Conservation (phyloP, 2,888 invertebrate species). For the Drosophila multiciliata region DNA sequence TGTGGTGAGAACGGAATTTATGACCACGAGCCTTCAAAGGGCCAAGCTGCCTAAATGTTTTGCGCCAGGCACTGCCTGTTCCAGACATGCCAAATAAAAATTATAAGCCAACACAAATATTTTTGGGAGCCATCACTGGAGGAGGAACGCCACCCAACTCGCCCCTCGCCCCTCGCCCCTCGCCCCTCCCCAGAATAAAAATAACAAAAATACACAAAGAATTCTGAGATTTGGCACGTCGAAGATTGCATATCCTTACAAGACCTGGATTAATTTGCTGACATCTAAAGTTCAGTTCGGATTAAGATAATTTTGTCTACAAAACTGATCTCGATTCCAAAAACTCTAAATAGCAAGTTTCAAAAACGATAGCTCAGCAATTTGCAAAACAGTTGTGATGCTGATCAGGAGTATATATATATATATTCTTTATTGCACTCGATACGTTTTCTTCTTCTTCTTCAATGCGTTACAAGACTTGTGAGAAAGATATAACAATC, state of each 20-base stretch:
- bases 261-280: background rate
- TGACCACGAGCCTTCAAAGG: slow-evolving; percentile 79
- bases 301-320: background rate
- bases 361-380: background rate
- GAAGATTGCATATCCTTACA: slow-evolving; percentile 3
- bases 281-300: background rate
- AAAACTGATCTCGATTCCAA: too few relatives aligned
- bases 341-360: too few relatives aligned
- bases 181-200: slow-evolving; percentile 19
- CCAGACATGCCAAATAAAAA: slow-evolving; percentile 56
- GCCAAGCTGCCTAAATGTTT: slow-evolving; percentile 69
- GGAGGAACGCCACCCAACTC: background rate
- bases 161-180: too few relatives aligned
- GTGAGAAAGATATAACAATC: background rate
- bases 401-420: background rate
- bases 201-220: slow-evolving; percentile 1
- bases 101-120: slow-evolving; percentile 49
- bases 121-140: background rate
- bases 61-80: slow-evolving; percentile 42
- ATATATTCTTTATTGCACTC: background rate
- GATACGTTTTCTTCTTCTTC: too few relatives aligned
- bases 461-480: background rate
- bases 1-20: slow-evolving; percentile 82
- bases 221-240: too few relatives aligned
- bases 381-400: background rate